Base-by-base conservation (phyloP, 2,888 invertebrate genomes). In the Sphaerophoria taeniata region DNA sequence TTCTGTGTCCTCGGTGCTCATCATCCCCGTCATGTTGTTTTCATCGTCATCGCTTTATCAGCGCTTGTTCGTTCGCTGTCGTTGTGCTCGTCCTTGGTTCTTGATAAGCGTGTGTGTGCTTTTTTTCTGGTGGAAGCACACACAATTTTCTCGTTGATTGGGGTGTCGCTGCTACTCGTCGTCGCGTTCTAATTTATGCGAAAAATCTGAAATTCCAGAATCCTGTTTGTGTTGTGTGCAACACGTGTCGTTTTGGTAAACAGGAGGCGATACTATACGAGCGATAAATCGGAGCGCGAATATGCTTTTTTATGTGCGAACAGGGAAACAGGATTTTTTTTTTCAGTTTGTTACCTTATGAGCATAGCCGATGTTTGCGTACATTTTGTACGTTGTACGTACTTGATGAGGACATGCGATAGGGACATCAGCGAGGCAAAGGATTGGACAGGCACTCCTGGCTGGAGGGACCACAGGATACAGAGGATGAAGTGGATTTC, bases 201-300 rank as follows among this genome's bases (percentile, higher is more conserved):
- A 81, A 81, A 56, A 85, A 53, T 85, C 49, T 24, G 81, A 85
- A 85, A 67, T 81, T 85, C 81, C 85, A 65, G 61, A 39, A 67
- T 67, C 53, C 67, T 67, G 67, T 53, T 70, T 70, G 76, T 39
- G 58, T 60, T 58, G 58, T 60, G 60, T 34, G 81, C 85, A 85
- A 85, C 85, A 85, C 85, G 85, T 85, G 85, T 65, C 81, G 63
- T 53, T 43, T 73, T 43, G 69, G 69, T 76, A 65, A 70, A 80
- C 75, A 84, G 67, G 75, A 84, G 79, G 84, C 75, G 75, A 84
- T 84, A 81, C n/a, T n/a, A n/a, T n/a, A n/a, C n/a, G n/a, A n/a
- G n/a, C n/a, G n/a, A n/a, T n/a, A n/a, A 76, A 85, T 77, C 85
- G 73, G 81, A 63, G 65, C 81, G 85, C 85, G 85, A 85, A 81